Evolutionary conservation across 2,888 invertebrate genomes (phyloP).

Genomic region (Stegophylla sp.): DNA sequence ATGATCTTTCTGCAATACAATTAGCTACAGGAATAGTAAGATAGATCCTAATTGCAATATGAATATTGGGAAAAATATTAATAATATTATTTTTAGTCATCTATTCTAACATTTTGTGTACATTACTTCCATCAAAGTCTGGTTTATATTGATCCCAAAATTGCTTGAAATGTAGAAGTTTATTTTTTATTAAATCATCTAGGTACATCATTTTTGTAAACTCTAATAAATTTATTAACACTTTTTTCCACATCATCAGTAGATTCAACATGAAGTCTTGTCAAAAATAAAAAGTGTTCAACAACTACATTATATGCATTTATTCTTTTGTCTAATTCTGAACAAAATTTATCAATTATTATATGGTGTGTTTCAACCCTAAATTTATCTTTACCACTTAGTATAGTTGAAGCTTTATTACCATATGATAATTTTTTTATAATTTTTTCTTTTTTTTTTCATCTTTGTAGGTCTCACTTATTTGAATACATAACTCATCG

Average conservation of each 20-base stretch:
- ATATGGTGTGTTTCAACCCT: conserved; percentile 19
- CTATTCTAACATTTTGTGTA: no score
- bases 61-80: conserved; percentile 3
- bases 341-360: conserved; percentile 22
- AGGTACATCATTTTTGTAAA: no score
- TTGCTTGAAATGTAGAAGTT: no score
- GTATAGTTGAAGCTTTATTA: conserved; percentile 4
- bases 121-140: no score
- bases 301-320: conserved; percentile 13
- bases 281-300: conserved; percentile 8
- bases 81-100: no score
- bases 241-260: conserved; percentile 8
- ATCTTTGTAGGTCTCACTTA: background rate
- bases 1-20: background rate
- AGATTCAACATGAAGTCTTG: conserved; percentile 20
- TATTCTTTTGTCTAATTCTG: conserved; percentile 26
- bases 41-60: background rate
- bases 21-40: no score
- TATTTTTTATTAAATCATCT: no score
- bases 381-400: background rate
- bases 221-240: no score
- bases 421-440: background rate
- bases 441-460: background rate
- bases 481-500: background rate
- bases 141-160: no score